Conservation (phyloP, 2,113 vertebrate genomes). For the Anolis sagrei region DNA sequence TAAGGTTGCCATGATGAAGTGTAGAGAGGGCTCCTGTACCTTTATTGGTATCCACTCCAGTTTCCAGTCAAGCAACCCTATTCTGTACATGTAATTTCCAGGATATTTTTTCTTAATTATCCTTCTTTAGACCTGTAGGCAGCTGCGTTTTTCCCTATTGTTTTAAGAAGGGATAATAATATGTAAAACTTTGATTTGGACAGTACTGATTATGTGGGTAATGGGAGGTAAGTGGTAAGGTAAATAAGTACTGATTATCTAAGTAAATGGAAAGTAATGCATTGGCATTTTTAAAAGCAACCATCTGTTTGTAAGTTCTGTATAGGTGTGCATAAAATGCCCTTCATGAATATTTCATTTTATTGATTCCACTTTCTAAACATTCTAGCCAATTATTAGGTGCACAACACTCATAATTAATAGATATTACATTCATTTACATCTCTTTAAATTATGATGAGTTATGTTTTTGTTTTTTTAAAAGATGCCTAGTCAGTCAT, state of each 20-base stretch:
- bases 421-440: background rate
- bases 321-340: background rate
- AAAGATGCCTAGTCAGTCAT: background rate
- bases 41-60: too few relatives aligned
- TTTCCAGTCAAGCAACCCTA: too few relatives aligned
- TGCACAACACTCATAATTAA: constrained; percentile 11
- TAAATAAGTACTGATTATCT: background rate
- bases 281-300: background rate
- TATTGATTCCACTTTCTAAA: background rate
- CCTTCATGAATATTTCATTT: background rate
- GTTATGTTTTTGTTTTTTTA: too few relatives aligned
- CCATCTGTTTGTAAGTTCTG: background rate
- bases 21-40: too few relatives aligned
- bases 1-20: too few relatives aligned
- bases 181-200: background rate
- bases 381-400: background rate
- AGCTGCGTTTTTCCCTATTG: too few relatives aligned
- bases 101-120: too few relatives aligned
- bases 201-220: background rate
- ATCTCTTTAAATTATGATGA: background rate
- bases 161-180: background rate
- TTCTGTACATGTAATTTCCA: too few relatives aligned
- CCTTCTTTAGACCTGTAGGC: too few relatives aligned
- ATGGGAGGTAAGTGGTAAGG: background rate
- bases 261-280: background rate